A percentile compares a stretch with the other conserved stretches of the same genome.
These are phyloP conservation scores for Gymnodraco acuticeps DNA, from an alignment of 2,797 vertebrate genomes.

Conservation along the genomic window DNA sequence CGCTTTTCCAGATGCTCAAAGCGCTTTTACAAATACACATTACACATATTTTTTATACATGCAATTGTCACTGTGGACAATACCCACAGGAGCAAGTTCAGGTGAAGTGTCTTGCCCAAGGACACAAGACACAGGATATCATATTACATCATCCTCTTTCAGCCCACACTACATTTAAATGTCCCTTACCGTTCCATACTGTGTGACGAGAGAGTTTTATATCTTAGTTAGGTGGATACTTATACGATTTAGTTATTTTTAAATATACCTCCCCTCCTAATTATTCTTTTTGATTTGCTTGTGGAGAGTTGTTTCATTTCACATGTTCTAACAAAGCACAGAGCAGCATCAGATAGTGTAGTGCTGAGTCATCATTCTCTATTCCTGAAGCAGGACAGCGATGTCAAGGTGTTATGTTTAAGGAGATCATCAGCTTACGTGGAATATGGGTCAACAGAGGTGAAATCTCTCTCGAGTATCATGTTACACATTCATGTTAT, in stretches of 20 bases:
- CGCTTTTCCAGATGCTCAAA: no score
- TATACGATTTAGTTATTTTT: background rate
- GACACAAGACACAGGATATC: no score
- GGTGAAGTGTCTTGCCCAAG: no score
- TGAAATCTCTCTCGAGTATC: conserved; percentile 69
- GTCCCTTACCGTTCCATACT: background rate
- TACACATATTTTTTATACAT: no score
- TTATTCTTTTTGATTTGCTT: background rate
- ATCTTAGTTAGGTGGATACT: background rate
- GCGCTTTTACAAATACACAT: no score
- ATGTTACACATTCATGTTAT: background rate
- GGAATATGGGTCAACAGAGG: conserved; percentile 87
- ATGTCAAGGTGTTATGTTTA: conserved; percentile 82
- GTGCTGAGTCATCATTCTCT: conserved; percentile 75
- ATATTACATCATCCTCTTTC: conserved; percentile 11
- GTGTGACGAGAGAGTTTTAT: background rate
- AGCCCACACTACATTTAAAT: background rate
- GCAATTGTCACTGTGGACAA: no score
- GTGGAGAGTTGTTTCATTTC: background rate
- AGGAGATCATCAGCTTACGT: conserved; percentile 91
- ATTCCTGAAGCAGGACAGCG: conserved; percentile 76
- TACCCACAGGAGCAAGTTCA: no score
- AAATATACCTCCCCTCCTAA: background rate
- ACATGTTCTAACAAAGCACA: background rate
- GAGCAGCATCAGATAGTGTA: conserved; percentile 8